Percentiles rank a stretch among this genome's conserved stretches.
Evolutionary conservation across 2,113 vertebrate genomes (phyloP).

Genomic region (Athene cunicularia): DNA sequence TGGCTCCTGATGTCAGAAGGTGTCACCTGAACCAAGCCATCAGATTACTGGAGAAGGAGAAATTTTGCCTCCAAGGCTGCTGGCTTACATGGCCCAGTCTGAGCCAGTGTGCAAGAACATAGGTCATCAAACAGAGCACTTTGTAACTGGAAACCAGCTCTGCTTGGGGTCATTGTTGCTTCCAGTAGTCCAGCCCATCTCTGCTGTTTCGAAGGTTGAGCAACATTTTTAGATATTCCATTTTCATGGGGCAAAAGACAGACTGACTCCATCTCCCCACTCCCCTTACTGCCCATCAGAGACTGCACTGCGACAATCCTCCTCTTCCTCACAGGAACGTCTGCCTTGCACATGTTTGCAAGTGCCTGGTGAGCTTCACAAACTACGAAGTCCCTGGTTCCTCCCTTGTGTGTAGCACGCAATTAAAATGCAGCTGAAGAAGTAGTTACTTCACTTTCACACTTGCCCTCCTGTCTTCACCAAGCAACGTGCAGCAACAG

Average conservation of each 20-base stretch:
- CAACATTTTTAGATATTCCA: not conserved
- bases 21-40: not conserved
- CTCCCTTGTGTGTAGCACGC: not conserved
- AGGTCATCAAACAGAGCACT: not conserved
- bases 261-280: not conserved
- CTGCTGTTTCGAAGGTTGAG: not conserved
- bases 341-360: conserved; percentile 8
- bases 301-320: not conserved
- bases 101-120: not conserved
- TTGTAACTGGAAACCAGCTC: not conserved
- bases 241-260: not conserved
- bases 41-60: not conserved
- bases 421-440: not conserved
- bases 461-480: not conserved
- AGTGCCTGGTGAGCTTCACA: not conserved
- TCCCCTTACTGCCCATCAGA: not conserved
- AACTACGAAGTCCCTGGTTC: not conserved
- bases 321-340: conserved; percentile 7
- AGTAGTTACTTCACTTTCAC: not conserved
- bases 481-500: not conserved
- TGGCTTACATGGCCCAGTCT: not conserved
- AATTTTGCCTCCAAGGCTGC: not conserved
- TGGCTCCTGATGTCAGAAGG: not conserved
- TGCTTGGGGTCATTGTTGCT: not conserved
- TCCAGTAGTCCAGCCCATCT: not conserved